phyloP scores from a whole-genome alignment of 2,113 vertebrate species.

The Callopanchax toddi region DNA sequence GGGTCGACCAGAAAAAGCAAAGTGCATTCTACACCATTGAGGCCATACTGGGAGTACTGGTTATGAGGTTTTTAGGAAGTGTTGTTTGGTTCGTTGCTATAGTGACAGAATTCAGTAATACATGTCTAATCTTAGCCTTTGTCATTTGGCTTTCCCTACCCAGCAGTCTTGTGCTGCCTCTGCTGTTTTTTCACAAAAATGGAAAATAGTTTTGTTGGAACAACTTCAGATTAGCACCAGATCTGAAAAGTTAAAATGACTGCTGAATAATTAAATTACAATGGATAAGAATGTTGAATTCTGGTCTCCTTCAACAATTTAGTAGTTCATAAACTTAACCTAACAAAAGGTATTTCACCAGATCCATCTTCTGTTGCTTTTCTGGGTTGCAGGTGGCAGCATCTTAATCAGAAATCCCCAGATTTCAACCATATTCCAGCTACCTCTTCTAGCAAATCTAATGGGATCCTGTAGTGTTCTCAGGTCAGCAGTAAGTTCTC shows the following conservation, averaged over 20 bases:
- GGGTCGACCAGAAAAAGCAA: neutral
- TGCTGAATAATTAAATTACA: too few relatives aligned
- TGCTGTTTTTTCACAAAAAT: slow-evolving; percentile 17
- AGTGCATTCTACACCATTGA: slow-evolving; percentile 5
- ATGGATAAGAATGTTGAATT: too few relatives aligned
- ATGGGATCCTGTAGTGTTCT: too few relatives aligned
- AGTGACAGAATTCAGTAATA: rapidly evolving
- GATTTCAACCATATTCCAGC: too few relatives aligned
- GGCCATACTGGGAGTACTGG: neutral
- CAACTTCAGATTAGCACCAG: neutral
- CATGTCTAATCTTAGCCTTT: neutral
- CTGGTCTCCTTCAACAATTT: too few relatives aligned
- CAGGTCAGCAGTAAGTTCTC: too few relatives aligned
- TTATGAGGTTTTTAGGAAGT: rapidly evolving
- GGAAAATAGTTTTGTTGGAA: neutral
- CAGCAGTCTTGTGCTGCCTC: slow-evolving; percentile 19
- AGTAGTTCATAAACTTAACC: too few relatives aligned
- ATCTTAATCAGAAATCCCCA: too few relatives aligned
- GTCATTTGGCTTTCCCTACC: neutral
- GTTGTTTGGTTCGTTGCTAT: neutral
- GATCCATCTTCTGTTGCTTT: too few relatives aligned
- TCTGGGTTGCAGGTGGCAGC: too few relatives aligned
- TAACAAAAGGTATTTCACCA: too few relatives aligned
- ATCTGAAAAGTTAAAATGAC: neutral
- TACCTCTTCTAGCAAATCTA: too few relatives aligned